phyloP scores from a whole-genome alignment of 1,140 invertebrate species.

The Aphelenchoides avenae region DNA sequence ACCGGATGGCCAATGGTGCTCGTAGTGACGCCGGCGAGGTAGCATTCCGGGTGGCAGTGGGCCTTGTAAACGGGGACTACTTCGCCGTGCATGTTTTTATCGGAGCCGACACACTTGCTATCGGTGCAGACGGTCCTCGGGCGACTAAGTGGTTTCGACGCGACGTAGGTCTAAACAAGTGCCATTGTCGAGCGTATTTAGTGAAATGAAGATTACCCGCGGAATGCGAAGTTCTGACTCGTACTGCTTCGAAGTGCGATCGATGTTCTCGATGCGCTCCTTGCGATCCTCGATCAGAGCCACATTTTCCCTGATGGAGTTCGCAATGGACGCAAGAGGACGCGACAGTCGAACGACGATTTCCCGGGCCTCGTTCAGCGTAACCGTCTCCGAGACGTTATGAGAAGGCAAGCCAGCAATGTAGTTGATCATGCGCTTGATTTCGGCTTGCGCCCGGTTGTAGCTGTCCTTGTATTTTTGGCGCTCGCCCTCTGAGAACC shows the following conservation, averaged over 20 bases:
- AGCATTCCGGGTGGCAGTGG: not conserved
- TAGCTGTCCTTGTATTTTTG: slow-evolving; percentile 20
- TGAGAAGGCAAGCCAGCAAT: slow-evolving; percentile 22
- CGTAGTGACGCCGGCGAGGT: too few relatives aligned
- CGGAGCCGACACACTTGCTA: slow-evolving; percentile 10
- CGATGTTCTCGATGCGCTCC: too few relatives aligned
- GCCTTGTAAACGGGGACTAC: not conserved
- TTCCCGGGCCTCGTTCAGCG: slow-evolving; percentile 22
- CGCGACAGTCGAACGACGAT: slow-evolving; percentile 21
- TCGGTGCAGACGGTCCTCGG: slow-evolving; percentile 22
- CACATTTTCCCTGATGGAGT: slow-evolving; percentile 31
- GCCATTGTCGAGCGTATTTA: slow-evolving; percentile 15
- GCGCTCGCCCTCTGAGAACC: slow-evolving; percentile 21
- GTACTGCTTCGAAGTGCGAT: too few relatives aligned
- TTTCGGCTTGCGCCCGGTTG: slow-evolving; percentile 16
- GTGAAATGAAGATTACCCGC: too few relatives aligned
- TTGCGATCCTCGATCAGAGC: too few relatives aligned
- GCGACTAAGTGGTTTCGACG: not conserved
- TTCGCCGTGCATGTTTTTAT: not conserved
- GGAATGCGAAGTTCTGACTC: too few relatives aligned
- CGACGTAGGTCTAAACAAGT: slow-evolving; percentile 6
- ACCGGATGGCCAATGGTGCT: too few relatives aligned
- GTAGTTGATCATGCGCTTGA: slow-evolving; percentile 24
- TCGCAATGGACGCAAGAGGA: slow-evolving; percentile 34
- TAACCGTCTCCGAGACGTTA: slow-evolving; percentile 12